A percentile compares a stretch with the other conserved stretches of the same genome.
Evolutionary conservation across 1,140 invertebrate genomes (phyloP).

Genomic region (Belonocnema kinseyi): DNA sequence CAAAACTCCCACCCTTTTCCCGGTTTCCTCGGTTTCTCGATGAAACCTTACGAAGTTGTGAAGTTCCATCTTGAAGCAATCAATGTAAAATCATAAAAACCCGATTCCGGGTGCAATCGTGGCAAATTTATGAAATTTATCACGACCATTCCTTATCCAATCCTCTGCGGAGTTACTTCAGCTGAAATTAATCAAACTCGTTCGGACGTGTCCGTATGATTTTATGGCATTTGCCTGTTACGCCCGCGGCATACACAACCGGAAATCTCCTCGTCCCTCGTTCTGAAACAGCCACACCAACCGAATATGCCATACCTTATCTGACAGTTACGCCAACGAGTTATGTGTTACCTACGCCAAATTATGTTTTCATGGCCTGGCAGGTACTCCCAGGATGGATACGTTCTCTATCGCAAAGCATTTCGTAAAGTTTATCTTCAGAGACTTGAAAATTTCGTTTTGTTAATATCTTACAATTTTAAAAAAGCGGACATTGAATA

Average conservation of each 20-base stretch:
- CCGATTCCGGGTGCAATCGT: background rate
- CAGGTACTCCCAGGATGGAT: constrained; percentile 2
- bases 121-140: constrained; percentile 27
- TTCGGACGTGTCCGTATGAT: constrained; percentile 30
- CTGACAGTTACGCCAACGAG: constrained; percentile 18
- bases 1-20: too few species aligned
- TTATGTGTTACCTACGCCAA: constrained; percentile 27
- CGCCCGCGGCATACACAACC: constrained; percentile 26
- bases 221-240: constrained; percentile 23
- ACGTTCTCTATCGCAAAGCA: background rate
- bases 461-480: too few species aligned
- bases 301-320: constrained; percentile 27
- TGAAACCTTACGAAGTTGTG: background rate
- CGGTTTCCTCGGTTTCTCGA: background rate
- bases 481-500: too few species aligned
- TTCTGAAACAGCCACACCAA: constrained; percentile 17
- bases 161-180: constrained; percentile 9
- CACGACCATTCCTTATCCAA: constrained; percentile 18
- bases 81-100: constrained; percentile 19
- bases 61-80: background rate
- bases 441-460: background rate
- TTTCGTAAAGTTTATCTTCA: constrained; percentile 14
- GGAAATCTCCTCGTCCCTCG: background rate
- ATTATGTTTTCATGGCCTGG: constrained; percentile 5
- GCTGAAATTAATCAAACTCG: constrained; percentile 26